Percentiles rank a stretch among this genome's conserved stretches.
phyloP scores from a whole-genome alignment of 2,113 vertebrate genomes.

The Centrocercus urophasianus region DNA sequence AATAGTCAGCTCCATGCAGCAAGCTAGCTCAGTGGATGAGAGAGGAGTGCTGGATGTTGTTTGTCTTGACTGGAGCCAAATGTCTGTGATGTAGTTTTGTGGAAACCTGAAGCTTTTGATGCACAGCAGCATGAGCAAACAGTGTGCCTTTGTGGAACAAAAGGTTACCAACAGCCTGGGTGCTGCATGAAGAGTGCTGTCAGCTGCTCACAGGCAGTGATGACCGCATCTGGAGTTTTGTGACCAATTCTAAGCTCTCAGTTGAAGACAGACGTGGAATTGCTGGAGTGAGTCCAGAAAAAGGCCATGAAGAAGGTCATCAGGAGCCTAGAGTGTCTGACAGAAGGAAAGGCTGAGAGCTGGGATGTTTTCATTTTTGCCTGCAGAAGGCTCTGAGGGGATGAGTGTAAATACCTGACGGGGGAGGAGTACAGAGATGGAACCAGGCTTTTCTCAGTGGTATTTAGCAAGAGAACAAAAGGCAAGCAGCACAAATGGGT shows the following conservation, averaged over 20 bases:
- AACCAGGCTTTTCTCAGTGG: not conserved
- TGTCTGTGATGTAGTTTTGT: not conserved
- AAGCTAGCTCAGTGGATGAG: not conserved
- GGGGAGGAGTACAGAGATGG: not conserved
- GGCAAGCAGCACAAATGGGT: not conserved
- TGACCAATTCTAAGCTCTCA: not conserved
- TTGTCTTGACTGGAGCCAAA: not conserved
- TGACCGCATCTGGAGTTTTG: not conserved
- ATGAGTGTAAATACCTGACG: not conserved
- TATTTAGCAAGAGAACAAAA: not conserved
- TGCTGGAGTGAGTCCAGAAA: not conserved
- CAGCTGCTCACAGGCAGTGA: not conserved
- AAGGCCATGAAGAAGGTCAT: not conserved
- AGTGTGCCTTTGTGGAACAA: not conserved
- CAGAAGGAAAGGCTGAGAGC: not conserved
- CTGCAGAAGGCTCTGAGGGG: not conserved
- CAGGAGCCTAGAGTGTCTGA: not conserved
- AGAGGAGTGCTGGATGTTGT: not conserved
- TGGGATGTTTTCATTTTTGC: not conserved
- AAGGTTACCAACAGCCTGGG: too few relatives aligned
- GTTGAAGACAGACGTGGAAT: not conserved
- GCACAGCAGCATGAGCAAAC: not conserved
- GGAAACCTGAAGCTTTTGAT: not conserved
- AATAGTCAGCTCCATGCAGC: not conserved
- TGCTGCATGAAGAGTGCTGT: not conserved